A percentile compares a stretch with the other conserved stretches of the same genome.
Conservation (phyloP, 2,113 vertebrate species). For the Ceyx melanurus region DNA sequence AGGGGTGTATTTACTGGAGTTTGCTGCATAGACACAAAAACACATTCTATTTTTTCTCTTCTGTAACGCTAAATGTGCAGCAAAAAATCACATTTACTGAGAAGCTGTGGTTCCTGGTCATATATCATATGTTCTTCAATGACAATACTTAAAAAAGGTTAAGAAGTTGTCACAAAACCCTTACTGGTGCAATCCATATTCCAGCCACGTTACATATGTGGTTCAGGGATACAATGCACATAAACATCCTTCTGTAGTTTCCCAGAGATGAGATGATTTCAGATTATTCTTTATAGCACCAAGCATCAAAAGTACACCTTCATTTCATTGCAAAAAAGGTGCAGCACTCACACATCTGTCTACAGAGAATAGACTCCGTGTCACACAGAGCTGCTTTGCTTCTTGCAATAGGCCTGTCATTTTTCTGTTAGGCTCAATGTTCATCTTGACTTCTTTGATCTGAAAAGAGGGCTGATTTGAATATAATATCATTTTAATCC, state of each 20-base stretch:
- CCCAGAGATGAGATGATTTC: neutral
- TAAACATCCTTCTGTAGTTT: neutral
- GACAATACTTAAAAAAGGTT: neutral
- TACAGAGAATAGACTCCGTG: rapidly evolving
- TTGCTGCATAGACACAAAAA: neutral
- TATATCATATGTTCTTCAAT: neutral
- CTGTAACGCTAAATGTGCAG: neutral
- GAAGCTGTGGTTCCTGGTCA: neutral
- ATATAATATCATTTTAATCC: neutral
- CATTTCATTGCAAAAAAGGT: neutral
- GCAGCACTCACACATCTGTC: neutral
- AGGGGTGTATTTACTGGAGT: neutral
- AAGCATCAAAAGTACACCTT: neutral
- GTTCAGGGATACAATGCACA: neutral
- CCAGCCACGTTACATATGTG: neutral
- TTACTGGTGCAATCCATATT: neutral
- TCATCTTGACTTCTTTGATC: neutral
- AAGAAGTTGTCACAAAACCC: neutral
- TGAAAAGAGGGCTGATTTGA: neutral
- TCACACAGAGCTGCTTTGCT: neutral
- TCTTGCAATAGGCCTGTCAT: rapidly evolving
- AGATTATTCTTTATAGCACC: neutral
- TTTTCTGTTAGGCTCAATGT: neutral
- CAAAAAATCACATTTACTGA: neutral
- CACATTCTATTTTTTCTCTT: neutral